A percentile compares a stretch with the other conserved stretches of the same genome.
Evolutionary conservation across 2,113 vertebrate species (phyloP).

Genomic region (Mesitornis unicolor): DNA sequence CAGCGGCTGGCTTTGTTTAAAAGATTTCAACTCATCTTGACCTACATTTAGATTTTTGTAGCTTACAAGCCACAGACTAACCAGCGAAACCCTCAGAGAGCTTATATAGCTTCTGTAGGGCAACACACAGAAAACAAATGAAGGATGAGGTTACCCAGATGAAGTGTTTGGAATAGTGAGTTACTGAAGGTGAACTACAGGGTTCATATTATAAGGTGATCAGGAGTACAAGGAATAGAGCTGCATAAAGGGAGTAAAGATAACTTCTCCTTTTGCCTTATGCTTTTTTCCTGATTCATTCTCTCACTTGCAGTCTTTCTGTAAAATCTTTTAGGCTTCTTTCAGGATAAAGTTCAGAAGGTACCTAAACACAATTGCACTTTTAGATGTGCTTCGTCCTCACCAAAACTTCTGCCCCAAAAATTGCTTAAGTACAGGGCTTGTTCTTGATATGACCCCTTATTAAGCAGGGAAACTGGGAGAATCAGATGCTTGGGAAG

Average conservation of each 20-base stretch:
- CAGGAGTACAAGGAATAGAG: background rate
- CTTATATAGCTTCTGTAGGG: conserved; percentile 38
- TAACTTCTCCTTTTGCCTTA: background rate
- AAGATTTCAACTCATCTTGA: conserved; percentile 42
- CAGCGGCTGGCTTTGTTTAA: background rate
- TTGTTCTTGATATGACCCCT: background rate
- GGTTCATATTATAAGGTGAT: conserved; percentile 58
- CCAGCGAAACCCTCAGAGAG: conserved; percentile 20
- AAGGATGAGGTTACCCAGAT: conserved; percentile 48
- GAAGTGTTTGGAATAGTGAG: conserved; percentile 35
- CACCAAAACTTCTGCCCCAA: background rate
- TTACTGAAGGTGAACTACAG: conserved; percentile 14
- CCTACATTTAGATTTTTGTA: conserved; percentile 28
- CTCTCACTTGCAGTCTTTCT: background rate
- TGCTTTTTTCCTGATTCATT: background rate
- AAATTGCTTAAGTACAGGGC: background rate
- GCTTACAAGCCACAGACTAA: background rate
- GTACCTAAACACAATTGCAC: background rate
- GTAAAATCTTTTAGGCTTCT: background rate
- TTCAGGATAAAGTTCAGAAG: background rate
- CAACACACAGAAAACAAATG: conserved; percentile 20
- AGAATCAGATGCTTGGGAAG: background rate
- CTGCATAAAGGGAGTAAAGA: background rate
- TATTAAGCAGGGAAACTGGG: background rate
- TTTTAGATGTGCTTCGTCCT: background rate